Base-by-base conservation (phyloP, 2,888 invertebrate genomes). In the Hybos culiciformis region DNA sequence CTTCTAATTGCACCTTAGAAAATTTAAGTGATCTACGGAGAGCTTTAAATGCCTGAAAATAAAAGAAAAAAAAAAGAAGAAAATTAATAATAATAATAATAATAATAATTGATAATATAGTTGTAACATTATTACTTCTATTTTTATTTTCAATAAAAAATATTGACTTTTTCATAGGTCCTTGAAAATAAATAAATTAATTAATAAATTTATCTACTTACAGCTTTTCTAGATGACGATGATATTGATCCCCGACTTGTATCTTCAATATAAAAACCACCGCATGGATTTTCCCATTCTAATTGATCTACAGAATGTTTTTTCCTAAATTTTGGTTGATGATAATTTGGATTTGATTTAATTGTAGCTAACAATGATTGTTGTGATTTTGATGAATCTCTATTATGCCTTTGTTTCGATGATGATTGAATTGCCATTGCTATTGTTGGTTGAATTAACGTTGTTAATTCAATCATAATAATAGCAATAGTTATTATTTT, bases 241-340 rank as follows among this genome's bases (percentile, higher is more conserved):
- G 8, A n/a, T n/a, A n/a, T n/a, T n/a, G n/a, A n/a, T n/a, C n/a
- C n/a, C n/a, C n/a, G 29, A n/a, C n/a, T 29, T 12, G n/a, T 4
- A 6, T n/a, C 2, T 29, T 19, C 21, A 4, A 20, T 19, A 36
- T 14, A 36, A 20, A 19, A 41, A 6, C 58, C 60, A 9, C 53
- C 54, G 42, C 63, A 63, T 17, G 63, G 58, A 56, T 63, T 61
- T 48, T 56, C 54, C 64, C 64, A 63, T 19, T 56, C 58, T 3
- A 56, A 46, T 36, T 11, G 21, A 36, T 36, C 21, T 21, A 36
- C 29, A n/a, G n/a, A n/a, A n/a, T 29, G 12, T 32, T 17, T n/a
- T 3, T 15, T 9, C 32, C 5, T 9, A 12, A 14, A 14, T n/a
- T 14, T 11, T 17, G 17, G 34, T 12, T 34, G 19, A 9, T 19